Conservation (phyloP, 2,797 vertebrate genomes). For the Melopsittacus undulatus region DNA sequence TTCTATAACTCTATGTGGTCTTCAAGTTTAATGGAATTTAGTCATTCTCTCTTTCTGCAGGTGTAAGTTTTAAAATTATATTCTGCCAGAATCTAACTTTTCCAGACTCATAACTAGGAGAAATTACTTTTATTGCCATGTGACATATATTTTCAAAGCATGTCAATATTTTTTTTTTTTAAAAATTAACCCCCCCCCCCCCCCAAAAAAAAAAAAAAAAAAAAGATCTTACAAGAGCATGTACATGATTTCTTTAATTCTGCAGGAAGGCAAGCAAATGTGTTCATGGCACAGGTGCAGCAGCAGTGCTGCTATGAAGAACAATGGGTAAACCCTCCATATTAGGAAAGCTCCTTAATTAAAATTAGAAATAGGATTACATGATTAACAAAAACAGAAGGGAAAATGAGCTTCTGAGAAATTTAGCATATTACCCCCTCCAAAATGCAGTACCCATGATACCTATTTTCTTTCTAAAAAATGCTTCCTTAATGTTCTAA, state of each 20-base stretch:
- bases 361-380: not conserved
- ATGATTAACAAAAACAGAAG: not conserved
- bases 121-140: not conserved
- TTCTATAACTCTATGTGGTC: not conserved
- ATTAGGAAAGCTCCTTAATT: not conserved
- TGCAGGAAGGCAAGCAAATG: not conserved
- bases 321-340: not conserved
- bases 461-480: not conserved
- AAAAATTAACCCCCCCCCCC: too few species aligned
- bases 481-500: not conserved
- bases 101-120: not conserved
- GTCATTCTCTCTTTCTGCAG: not conserved
- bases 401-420: not conserved
- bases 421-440: not conserved
- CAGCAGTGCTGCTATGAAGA: not conserved
- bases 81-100: not conserved
- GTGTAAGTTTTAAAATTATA: not conserved
- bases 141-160: not conserved
- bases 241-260: not conserved
- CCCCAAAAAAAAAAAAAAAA: not conserved
- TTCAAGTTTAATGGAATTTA: not conserved
- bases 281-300: not conserved
- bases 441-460: not conserved
- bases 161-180: not conserved
- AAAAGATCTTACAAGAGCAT: not conserved